phyloP scores from a whole-genome alignment of 2,888 invertebrate species.

The Coelopa pilipes region DNA sequence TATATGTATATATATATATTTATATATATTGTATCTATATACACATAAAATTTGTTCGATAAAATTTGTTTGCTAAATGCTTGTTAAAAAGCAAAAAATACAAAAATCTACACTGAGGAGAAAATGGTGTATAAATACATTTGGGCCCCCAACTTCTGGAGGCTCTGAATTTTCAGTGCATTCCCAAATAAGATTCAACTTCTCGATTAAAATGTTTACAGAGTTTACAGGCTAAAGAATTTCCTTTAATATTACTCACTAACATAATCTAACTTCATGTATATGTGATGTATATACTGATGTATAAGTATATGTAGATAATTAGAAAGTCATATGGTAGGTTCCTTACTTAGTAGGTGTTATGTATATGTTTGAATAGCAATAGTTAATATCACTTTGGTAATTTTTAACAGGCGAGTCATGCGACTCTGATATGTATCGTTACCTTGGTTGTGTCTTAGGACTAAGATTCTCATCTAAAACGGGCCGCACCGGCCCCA shows the following conservation, averaged over 20 bases:
- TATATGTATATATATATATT: too few relatives aligned
- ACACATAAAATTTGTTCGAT: slow-evolving; percentile 17
- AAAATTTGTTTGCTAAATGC: too few relatives aligned
- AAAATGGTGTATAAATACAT: too few relatives aligned
- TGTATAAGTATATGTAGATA: slow-evolving; percentile 44
- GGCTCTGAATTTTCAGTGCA: too few relatives aligned
- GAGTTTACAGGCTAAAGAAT: slow-evolving; percentile 24
- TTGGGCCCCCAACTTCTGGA: too few relatives aligned
- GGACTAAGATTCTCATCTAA: slow-evolving; percentile 51
- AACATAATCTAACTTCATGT: slow-evolving; percentile 40
- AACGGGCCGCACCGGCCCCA: too few relatives aligned
- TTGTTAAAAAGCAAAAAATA: too few relatives aligned
- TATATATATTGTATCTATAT: slow-evolving; percentile 42
- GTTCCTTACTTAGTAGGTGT: slow-evolving; percentile 35
- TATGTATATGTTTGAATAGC: slow-evolving; percentile 55
- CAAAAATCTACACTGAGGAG: too few relatives aligned
- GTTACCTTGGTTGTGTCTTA: slow-evolving; percentile 76
- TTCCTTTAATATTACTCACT: slow-evolving; percentile 29
- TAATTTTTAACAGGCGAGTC: slow-evolving; percentile 72
- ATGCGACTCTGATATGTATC: slow-evolving; percentile 78
- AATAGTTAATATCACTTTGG: slow-evolving; percentile 69
- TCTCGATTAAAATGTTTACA: neutral
- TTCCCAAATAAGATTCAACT: neutral
- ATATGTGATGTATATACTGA: slow-evolving; percentile 20
- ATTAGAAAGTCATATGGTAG: slow-evolving; percentile 38